Conservation (phyloP, 2,888 invertebrate species). For the Agrotis ipsilon region DNA sequence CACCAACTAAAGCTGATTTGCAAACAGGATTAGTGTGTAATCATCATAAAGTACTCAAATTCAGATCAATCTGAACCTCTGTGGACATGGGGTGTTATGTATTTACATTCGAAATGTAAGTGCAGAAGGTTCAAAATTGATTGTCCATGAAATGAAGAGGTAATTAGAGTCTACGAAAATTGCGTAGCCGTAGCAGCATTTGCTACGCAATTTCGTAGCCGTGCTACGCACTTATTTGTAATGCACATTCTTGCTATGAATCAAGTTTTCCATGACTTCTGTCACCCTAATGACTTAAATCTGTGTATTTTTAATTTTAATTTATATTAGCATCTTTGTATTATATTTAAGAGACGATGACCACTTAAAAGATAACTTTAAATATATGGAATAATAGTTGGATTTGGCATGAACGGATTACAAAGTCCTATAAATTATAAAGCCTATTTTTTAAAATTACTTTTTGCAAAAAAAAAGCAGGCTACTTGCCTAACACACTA, state of each 20-base stretch:
- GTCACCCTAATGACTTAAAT: too few species aligned
- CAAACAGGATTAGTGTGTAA: constrained; percentile 70
- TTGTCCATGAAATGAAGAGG: background rate
- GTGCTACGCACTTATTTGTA: constrained; percentile 1
- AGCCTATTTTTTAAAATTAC: too few species aligned
- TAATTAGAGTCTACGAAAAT: background rate
- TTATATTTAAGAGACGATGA: background rate
- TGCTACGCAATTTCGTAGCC: constrained; percentile 37
- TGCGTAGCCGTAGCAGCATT: constrained; percentile 10
- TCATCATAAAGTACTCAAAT: constrained; percentile 75
- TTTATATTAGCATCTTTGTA: background rate
- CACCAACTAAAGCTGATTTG: constrained; percentile 63
- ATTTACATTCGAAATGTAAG: background rate
- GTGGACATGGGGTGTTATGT: constrained; percentile 30
- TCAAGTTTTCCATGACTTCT: too few species aligned
- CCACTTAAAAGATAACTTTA: too few species aligned
- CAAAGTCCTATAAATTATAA: too few species aligned
- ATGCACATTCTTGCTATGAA: background rate
- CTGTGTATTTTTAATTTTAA: too few species aligned
- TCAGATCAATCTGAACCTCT: constrained; percentile 73
- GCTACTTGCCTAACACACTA: too few species aligned
- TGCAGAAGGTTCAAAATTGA: constrained; percentile 26
- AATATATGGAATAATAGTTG: too few species aligned
- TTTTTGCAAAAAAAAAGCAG: too few species aligned
- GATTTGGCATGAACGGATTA: too few species aligned